Base-by-base conservation (phyloP, 2,888 invertebrate genomes). In the Drosophila seclusa region DNA sequence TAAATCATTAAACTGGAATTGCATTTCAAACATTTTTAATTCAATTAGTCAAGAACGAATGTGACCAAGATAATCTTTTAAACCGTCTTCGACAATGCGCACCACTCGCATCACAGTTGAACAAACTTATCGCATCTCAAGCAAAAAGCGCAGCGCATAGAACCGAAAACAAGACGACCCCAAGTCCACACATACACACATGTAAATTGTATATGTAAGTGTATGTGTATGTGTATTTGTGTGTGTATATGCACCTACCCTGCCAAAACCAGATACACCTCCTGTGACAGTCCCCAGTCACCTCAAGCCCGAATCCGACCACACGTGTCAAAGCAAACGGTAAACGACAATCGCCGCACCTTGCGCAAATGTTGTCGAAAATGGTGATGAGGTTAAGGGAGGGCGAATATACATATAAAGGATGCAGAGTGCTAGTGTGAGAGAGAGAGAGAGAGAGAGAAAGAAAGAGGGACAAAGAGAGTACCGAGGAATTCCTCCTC, bases 251-350 rank as follows among this genome's bases (percentile, higher is more conserved):
- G 29, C 24, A 24, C 16, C 24, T 40, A 57, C 38, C 42, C 49
- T 18, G 45, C 45, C 76, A 53, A 29, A 70, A 36, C 40, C 61
- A 73, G 42, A 68, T 58, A 68, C 60, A 61, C 67, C 67, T 80
- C 80, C 78, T 76, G 64, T 78, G 71, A 16, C 48, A 64, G 45
- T 75, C 68, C 54, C 36, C n/a, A 38, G 38, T 65, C 81, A 72
- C 68, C 72, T 66, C 55, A 61, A 57, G 24, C 18, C 57, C 58
- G 57, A 60, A 67, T 69, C 73, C 78, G 50, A 77, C 78, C 79
- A 77, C 79, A 79, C 82, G 79, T 79, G 82, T 84, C 83, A 79
- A 79, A 87, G 85, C 82, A 84, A 82, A 82, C 82, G 80, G 82
- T 68, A 82, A 82, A 79, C 76, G 82, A 68, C 72, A 80, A 79